Conservation (phyloP, 2,797 vertebrate species). For the Meriones psammophilus region DNA sequence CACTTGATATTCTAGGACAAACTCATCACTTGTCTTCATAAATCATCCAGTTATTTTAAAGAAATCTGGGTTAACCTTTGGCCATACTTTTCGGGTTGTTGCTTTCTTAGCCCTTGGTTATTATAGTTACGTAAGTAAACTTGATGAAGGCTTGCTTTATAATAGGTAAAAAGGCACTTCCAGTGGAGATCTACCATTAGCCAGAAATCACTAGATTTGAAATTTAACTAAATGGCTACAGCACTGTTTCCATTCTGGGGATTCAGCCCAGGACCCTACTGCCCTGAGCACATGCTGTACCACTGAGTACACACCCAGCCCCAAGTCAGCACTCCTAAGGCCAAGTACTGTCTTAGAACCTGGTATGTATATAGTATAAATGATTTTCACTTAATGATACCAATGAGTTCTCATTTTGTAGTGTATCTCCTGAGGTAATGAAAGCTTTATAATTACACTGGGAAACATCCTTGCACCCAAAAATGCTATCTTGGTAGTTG, state of each 20-base stretch:
- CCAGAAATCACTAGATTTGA: constrained; percentile 22
- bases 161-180: neutral
- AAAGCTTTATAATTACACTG: neutral
- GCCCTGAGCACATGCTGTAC: neutral
- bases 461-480: constrained; percentile 40
- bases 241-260: neutral
- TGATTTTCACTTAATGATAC: neutral
- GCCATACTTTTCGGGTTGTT: neutral
- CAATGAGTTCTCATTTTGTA: constrained; percentile 38
- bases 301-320: neutral
- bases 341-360: neutral
- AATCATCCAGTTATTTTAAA: neutral
- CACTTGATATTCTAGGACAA: neutral
- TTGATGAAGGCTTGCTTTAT: neutral
- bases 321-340: neutral
- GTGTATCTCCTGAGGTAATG: neutral
- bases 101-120: neutral
- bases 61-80: neutral
- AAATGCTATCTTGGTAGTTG: neutral
- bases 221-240: neutral
- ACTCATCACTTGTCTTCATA: neutral
- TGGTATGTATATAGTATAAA: neutral
- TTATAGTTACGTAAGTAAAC: constrained; percentile 23
- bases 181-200: neutral
- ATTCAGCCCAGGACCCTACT: neutral